Conservation (phyloP, 2,113 vertebrate genomes). For the Himantopus leucocephalus region DNA sequence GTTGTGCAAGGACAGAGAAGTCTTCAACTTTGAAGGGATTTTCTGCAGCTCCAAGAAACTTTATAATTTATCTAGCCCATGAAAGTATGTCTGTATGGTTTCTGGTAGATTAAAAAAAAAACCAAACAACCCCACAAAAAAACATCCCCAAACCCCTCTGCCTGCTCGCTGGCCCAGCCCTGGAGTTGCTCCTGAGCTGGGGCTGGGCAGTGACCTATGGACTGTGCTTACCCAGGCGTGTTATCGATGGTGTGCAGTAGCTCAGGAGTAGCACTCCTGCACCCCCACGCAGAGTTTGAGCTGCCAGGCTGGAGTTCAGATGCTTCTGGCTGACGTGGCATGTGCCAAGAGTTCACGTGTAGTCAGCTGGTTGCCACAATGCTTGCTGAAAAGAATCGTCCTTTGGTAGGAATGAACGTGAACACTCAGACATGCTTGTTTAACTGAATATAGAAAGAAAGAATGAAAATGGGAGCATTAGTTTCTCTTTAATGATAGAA, state of each 20-base stretch:
- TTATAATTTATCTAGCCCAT: neutral
- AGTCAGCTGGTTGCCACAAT: neutral
- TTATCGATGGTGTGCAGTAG: neutral
- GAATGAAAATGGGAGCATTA: neutral
- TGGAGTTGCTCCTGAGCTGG: neutral
- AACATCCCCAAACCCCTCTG: neutral
- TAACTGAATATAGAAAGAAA: neutral
- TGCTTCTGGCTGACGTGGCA: neutral
- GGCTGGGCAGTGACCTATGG: neutral
- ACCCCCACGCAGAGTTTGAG: fast-evolving
- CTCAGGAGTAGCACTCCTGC: neutral
- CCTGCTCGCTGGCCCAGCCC: neutral
- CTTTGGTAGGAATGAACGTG: neutral
- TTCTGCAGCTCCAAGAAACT: neutral
- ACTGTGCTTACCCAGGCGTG: neutral
- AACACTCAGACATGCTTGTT: neutral
- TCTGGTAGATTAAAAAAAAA: neutral
- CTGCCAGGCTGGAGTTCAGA: neutral
- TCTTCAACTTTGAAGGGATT: neutral
- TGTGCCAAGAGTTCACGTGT: neutral
- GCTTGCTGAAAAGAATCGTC: neutral
- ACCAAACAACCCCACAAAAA: neutral
- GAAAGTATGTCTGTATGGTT: neutral
- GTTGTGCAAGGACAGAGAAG: neutral
- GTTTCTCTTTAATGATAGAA: neutral